phyloP scores from a whole-genome alignment of 2,888 invertebrate genomes.

The Rosalia funebris region DNA sequence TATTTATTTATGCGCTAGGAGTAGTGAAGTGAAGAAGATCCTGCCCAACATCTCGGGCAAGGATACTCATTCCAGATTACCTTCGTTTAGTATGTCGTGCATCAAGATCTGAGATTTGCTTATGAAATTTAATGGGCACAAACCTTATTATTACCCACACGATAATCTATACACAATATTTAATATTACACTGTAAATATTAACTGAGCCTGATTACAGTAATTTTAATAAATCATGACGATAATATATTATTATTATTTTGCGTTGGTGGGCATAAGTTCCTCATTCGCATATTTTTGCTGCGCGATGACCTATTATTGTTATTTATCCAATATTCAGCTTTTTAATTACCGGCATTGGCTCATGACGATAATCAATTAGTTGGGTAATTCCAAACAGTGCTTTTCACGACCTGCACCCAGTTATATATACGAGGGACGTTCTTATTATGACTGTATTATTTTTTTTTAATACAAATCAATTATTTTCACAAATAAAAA shows the following conservation, averaged over 20 bases:
- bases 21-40: constrained; percentile 40
- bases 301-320: constrained; percentile 39
- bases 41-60: constrained; percentile 37
- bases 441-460: no score
- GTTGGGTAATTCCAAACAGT: constrained; percentile 7
- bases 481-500: no score
- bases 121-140: constrained; percentile 62
- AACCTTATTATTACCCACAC: constrained; percentile 60
- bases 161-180: constrained; percentile 57
- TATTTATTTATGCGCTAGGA: no score
- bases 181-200: constrained; percentile 58
- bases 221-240: constrained; percentile 57
- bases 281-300: constrained; percentile 38
- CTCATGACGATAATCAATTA: constrained; percentile 35
- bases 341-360: constrained; percentile 38
- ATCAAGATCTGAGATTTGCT: constrained; percentile 61
- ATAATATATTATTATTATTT: constrained; percentile 47
- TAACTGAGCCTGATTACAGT: constrained; percentile 56
- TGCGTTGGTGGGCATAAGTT: constrained; percentile 47
- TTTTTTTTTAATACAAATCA: no score
- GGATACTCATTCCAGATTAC: constrained; percentile 48
- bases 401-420: not conserved
- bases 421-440: not conserved
- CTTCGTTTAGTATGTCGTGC: constrained; percentile 61
- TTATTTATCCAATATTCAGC: constrained; percentile 42